A percentile compares a stretch with the other conserved stretches of the same genome.
These are phyloP conservation scores for Trogon melanurus DNA, from an alignment of 2,113 vertebrate genomes.

Conservation along the genomic window DNA sequence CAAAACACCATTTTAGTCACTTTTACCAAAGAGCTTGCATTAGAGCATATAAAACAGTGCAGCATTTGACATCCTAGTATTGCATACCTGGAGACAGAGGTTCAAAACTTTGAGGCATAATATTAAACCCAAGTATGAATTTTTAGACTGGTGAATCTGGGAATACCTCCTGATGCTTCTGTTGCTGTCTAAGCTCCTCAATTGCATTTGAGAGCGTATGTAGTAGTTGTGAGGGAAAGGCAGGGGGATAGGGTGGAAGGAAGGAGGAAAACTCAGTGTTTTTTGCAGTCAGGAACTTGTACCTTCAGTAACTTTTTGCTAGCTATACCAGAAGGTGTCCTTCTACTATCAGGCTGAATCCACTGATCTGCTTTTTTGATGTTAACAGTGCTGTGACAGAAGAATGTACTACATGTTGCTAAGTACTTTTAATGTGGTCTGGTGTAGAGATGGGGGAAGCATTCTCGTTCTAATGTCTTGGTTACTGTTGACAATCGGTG, in stretches of 20 bases:
- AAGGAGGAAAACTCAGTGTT: background rate
- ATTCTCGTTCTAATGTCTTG: background rate
- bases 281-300: background rate
- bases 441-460: background rate
- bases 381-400: background rate
- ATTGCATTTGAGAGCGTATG: background rate
- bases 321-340: conserved; percentile 28
- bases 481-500: background rate
- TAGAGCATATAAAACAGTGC: background rate
- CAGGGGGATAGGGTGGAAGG: background rate
- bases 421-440: background rate
- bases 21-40: background rate
- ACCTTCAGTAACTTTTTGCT: background rate
- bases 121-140: background rate
- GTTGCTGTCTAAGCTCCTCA: background rate
- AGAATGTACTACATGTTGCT: background rate
- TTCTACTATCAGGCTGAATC: background rate
- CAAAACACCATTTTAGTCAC: background rate
- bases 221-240: background rate
- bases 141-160: background rate
- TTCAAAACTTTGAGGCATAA: background rate
- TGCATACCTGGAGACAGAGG: background rate
- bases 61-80: background rate
- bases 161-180: background rate
- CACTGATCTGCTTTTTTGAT: background rate